These are phyloP conservation scores for Papilio polyxenes DNA, from an alignment of 1,140 invertebrate species.

Conservation along the genomic window DNA sequence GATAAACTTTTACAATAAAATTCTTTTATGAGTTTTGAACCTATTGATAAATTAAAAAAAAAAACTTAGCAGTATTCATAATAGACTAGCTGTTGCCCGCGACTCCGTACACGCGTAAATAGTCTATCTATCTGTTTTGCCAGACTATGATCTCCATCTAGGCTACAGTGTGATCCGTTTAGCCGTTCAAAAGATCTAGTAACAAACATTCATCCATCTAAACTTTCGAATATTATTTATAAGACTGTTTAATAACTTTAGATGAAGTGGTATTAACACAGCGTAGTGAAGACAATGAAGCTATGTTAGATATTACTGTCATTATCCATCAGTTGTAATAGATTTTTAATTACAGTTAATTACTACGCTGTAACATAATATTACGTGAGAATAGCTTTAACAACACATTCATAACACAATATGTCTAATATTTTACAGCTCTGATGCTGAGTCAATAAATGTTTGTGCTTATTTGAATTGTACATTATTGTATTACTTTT, in stretches of 20 bases:
- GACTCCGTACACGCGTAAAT: no score
- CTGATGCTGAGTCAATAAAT: not conserved
- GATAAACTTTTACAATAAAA: not conserved
- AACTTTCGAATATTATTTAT: not conserved
- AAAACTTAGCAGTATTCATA: no score
- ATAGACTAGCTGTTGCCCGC: no score
- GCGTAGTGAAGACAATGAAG: not conserved
- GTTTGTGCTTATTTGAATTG: not conserved
- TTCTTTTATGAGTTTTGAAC: not conserved
- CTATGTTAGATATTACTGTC: not conserved
- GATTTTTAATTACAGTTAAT: not conserved
- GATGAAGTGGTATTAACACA: not conserved
- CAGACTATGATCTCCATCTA: no score
- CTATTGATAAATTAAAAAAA: not conserved
- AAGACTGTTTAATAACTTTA: not conserved
- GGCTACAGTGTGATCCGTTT: no score
- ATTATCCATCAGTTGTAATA: not conserved
- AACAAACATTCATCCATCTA: no score
- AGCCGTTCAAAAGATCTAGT: no score
- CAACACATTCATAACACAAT: not conserved
- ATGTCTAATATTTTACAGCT: not conserved
- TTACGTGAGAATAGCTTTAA: not conserved
- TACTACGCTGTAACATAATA: not conserved
- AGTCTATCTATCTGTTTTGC: no score
- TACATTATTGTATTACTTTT: not conserved